Base-by-base conservation (phyloP, 2,797 vertebrate genomes). In the Phoebastria nigripes region DNA sequence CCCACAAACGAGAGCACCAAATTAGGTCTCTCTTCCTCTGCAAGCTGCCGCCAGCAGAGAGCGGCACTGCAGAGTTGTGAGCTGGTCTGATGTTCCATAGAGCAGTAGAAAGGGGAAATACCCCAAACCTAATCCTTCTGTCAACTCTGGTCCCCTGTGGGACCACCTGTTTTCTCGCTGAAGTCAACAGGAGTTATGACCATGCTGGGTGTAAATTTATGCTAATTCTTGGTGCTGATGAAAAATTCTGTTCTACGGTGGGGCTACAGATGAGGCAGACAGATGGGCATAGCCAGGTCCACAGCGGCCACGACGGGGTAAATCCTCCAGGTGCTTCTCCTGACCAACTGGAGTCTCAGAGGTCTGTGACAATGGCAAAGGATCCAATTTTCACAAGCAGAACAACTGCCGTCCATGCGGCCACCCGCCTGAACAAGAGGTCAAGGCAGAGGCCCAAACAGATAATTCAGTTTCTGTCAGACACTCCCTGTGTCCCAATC, bases 251-350 rank as follows among this genome's bases (percentile, higher is more conserved):
- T 63, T 19, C 55, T 37, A 1, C 0, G 2, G 28, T 44, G 47
- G 12, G 26, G 49, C 49, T 66, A 42, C 25, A 78, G 79, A 33
- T 41, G 55, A 77, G 35, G 47, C 33, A 94, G 39, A 54, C 2
- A 54, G 33, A 76, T 15, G 22, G 41, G 15, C n/a, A 73, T 1
- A 80, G 47, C 29, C 41, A 87, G 15, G 37, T 55, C 22, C 41
- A 63, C n/a, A 35, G 29, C 2, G 9, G 31, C 31, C 87, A 71
- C 0, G 0, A 37, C 0, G 2, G 6, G 4, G 5, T 55, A 59
- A 84, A 49, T 44, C 8, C 35, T 79, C 29, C 59, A 69, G 35
- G 25, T 80, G 35, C 31, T 95, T 55, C 65, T 71, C 41, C 76
- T 69, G 73, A 72, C 12, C 24, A 54, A 6, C 25, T 24, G 35